Conservation (phyloP, 2,797 vertebrate species). For the Artibeus lituratus region DNA sequence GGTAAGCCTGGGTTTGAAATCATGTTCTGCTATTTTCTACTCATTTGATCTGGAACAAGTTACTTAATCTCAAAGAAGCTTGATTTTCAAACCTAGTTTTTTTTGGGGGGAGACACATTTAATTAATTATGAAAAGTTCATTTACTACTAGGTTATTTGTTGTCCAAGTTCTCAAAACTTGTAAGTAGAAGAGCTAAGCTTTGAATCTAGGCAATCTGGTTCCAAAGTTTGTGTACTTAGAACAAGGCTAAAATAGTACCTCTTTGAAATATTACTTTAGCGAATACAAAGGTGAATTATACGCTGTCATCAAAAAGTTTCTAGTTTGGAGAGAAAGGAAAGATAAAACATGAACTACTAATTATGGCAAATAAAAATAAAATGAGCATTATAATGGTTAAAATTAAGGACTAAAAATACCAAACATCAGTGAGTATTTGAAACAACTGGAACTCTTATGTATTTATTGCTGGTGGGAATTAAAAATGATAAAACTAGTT, state of each 20-base stretch:
- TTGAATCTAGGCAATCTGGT: not conserved
- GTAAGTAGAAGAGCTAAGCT: not conserved
- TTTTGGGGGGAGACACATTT: not conserved
- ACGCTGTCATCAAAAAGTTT: not conserved
- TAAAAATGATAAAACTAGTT: not conserved
- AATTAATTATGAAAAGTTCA: not conserved
- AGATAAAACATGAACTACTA: not conserved
- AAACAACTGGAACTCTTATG: not conserved
- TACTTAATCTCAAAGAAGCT: not conserved
- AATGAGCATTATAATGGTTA: not conserved
- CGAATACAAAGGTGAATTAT: not conserved
- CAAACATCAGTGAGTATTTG: not conserved
- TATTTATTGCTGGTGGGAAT: not conserved
- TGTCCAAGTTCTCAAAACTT: not conserved
- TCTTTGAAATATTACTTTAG: not conserved
- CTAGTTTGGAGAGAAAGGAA: not conserved
- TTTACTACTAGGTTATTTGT: not conserved
- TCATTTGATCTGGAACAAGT: not conserved
- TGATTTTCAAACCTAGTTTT: not conserved
- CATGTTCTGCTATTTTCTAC: not conserved
- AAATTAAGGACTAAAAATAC: not conserved
- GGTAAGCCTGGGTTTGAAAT: not conserved
- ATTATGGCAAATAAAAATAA: not conserved
- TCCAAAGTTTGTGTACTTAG: not conserved
- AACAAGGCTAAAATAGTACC: not conserved